Conservation (phyloP, 2,113 vertebrate genomes). For the Plectropomus leopardus region DNA sequence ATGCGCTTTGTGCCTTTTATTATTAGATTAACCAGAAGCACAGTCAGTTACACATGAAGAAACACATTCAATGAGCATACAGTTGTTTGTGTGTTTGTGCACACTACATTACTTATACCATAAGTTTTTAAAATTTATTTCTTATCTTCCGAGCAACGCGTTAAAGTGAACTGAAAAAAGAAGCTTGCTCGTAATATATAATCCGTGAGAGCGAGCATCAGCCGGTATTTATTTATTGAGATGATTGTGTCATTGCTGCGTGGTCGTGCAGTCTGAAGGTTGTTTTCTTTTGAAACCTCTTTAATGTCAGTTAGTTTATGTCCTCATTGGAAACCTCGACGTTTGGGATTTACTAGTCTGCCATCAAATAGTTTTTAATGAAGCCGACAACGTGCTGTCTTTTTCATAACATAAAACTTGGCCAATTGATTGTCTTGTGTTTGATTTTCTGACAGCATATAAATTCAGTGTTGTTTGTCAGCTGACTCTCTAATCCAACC, state of each 20-base stretch:
- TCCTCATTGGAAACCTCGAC: neutral
- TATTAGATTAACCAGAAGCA: neutral
- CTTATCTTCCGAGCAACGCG: neutral
- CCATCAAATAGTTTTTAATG: neutral
- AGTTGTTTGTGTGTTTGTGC: neutral
- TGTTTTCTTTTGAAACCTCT: neutral
- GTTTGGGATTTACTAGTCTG: neutral
- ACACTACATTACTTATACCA: neutral
- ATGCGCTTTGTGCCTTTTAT: neutral
- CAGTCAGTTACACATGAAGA: conserved; percentile 6
- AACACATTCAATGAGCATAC: neutral
- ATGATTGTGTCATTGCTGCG: neutral
- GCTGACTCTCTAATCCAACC: conserved; percentile 49
- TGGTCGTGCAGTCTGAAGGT: neutral
- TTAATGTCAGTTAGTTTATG: neutral
- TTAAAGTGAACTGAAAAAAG: neutral
- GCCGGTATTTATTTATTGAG: neutral
- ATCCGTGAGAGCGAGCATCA: neutral
- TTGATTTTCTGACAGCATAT: neutral
- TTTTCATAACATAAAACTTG: neutral
- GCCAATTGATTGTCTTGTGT: too few relatives aligned
- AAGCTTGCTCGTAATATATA: neutral
- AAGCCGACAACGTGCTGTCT: neutral
- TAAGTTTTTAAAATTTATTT: neutral
- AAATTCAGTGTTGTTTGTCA: conserved; percentile 31